A percentile compares a stretch with the other conserved stretches of the same genome.
phyloP scores from a whole-genome alignment of 2,888 invertebrate species.

The Papilio protenor region DNA sequence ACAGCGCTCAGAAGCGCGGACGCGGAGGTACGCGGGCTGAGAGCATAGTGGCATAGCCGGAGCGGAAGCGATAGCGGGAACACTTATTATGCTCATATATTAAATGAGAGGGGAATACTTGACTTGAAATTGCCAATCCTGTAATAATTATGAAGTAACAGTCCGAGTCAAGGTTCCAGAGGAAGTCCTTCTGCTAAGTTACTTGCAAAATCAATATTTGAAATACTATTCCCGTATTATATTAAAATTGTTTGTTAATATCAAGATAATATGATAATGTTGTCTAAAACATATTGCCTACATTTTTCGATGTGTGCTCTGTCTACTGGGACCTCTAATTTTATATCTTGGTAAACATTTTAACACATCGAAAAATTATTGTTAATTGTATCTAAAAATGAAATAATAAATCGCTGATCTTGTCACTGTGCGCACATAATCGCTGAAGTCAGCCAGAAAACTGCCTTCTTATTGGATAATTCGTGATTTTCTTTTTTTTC shows the following conservation, averaged over 20 bases:
- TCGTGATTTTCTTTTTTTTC: conserved; percentile 77
- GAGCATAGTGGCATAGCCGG: conserved; percentile 48
- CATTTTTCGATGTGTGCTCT: not conserved
- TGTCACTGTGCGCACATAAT: conserved; percentile 36
- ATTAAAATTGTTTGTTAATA: not conserved
- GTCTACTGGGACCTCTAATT: not conserved
- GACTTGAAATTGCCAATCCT: not conserved
- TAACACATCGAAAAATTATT: not conserved
- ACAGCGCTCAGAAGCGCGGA: conserved; percentile 64
- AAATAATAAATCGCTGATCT: conserved; percentile 25
- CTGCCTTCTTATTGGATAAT: conserved; percentile 79
- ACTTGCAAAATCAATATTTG: no score
- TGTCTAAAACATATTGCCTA: no score
- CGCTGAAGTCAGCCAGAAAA: conserved; percentile 68
- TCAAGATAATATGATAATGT: no score
- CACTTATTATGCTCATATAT: not conserved
- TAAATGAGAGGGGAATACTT: not conserved
- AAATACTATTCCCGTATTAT: no score
- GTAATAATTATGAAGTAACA: no score
- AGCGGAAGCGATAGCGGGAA: conserved; percentile 49
- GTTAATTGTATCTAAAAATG: not conserved
- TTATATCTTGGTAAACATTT: not conserved
- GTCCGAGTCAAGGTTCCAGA: no score
- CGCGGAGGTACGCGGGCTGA: conserved; percentile 73
- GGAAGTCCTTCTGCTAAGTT: no score